phyloP scores from a whole-genome alignment of 2,113 vertebrate genomes.

The Trematomus loennbergii region DNA sequence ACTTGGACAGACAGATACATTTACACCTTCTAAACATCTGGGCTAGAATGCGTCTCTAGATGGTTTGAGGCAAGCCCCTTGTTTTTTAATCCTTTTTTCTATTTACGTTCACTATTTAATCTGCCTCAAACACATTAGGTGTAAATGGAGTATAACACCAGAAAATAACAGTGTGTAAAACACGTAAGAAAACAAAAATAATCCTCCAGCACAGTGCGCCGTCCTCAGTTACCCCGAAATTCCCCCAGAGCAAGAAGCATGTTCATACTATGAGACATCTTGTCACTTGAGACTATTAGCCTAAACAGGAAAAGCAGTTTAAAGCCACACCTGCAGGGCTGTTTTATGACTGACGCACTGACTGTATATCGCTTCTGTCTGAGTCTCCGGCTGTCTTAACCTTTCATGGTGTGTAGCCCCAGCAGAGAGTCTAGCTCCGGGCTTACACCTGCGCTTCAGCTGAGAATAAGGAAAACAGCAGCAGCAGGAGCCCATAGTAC shows the following conservation, averaged over 20 bases:
- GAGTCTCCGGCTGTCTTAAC: constrained; percentile 60
- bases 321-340: constrained; percentile 42
- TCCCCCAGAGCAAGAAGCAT: constrained; percentile 2
- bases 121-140: too few relatives aligned
- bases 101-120: neutral
- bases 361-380: constrained; percentile 42
- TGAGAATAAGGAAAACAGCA: constrained; percentile 59
- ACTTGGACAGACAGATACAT: neutral
- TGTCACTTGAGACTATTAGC: constrained; percentile 38
- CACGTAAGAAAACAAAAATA: neutral
- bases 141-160: neutral
- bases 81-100: neutral
- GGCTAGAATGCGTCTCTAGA: neutral
- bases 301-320: constrained; percentile 38
- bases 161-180: constrained; percentile 1
- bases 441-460: constrained; percentile 68
- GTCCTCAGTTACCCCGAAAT: constrained; percentile 3
- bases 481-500: constrained; percentile 59
- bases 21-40: neutral
- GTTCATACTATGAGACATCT: constrained; percentile 22
- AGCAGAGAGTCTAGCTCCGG: constrained; percentile 56
- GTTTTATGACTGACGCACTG: constrained; percentile 38
- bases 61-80: neutral
- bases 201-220: neutral
- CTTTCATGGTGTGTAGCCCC: constrained; percentile 63